A percentile compares a stretch with the other conserved stretches of the same genome.
These are phyloP conservation scores for Idaea aversata DNA, from an alignment of 2,888 invertebrate genomes.

Conservation along the genomic window DNA sequence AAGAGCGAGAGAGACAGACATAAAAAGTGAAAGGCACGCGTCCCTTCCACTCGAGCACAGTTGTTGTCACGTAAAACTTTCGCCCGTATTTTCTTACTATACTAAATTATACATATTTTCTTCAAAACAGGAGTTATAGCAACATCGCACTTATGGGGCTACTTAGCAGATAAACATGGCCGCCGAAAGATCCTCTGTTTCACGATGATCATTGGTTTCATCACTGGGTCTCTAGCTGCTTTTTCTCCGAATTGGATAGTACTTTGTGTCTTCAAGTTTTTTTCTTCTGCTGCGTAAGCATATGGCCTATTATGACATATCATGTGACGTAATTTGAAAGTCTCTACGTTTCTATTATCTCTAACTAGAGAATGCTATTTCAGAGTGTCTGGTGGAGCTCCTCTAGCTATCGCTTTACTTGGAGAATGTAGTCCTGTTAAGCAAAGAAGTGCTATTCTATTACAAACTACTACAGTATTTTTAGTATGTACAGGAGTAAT, in stretches of 20 bases:
- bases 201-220: conserved; percentile 68
- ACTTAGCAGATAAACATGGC: conserved; percentile 63
- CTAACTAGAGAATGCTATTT: conserved; percentile 15
- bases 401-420: conserved; percentile 53
- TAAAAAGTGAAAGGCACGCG: too few species aligned
- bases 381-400: conserved; percentile 61
- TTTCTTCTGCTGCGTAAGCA: conserved; percentile 82
- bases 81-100: conserved; percentile 3
- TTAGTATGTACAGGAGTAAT: conserved; percentile 49
- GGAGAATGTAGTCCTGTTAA: conserved; percentile 56
- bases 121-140: conserved; percentile 67
- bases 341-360: conserved; percentile 1
- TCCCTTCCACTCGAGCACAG: too few species aligned
- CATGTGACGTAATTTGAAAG: background rate
- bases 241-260: conserved; percentile 80
- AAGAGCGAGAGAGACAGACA: too few species aligned
- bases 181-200: conserved; percentile 51
- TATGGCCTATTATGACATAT: conserved; percentile 59
- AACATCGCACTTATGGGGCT: conserved; percentile 68
- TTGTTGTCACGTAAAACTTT: too few species aligned
- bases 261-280: conserved; percentile 78
- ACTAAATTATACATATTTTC: background rate
- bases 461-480: conserved; percentile 51
- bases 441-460: conserved; percentile 46
- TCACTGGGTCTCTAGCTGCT: conserved; percentile 74